phyloP scores from a whole-genome alignment of 2,797 vertebrate species.

The Falco biarmicus region DNA sequence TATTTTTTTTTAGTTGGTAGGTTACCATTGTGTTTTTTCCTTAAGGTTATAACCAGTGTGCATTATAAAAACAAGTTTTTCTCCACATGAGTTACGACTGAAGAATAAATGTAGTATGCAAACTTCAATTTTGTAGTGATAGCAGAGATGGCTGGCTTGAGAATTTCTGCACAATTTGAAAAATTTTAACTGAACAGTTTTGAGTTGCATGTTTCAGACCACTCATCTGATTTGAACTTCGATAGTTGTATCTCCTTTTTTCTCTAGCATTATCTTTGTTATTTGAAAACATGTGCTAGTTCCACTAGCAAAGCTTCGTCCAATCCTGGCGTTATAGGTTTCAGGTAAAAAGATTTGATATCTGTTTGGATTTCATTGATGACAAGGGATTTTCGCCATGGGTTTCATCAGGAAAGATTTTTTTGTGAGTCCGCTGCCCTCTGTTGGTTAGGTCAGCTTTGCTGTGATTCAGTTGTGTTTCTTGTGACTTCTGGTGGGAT shows the following conservation, averaged over 20 bases:
- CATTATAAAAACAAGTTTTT: neutral
- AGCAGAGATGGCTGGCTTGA: neutral
- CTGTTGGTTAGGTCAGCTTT: neutral
- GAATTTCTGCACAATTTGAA: neutral
- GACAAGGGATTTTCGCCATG: neutral
- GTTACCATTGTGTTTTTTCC: neutral
- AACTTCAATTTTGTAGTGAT: neutral
- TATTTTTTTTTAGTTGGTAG: neutral
- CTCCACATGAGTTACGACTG: neutral
- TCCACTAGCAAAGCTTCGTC: neutral
- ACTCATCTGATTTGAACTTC: neutral
- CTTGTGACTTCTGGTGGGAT: neutral
- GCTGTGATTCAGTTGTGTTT: neutral
- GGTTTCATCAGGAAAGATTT: neutral
- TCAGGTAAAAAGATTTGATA: neutral
- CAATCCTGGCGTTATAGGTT: neutral
- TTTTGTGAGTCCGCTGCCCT: conserved; percentile 30
- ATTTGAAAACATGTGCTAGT: neutral
- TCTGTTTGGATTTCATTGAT: neutral
- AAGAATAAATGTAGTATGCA: neutral
- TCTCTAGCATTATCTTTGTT: neutral
- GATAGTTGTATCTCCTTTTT: neutral
- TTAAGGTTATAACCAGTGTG: neutral
- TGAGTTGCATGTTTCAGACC: neutral
- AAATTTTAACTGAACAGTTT: neutral